phyloP scores from a whole-genome alignment of 2,113 vertebrate species.

The Odocoileus hemionus region DNA sequence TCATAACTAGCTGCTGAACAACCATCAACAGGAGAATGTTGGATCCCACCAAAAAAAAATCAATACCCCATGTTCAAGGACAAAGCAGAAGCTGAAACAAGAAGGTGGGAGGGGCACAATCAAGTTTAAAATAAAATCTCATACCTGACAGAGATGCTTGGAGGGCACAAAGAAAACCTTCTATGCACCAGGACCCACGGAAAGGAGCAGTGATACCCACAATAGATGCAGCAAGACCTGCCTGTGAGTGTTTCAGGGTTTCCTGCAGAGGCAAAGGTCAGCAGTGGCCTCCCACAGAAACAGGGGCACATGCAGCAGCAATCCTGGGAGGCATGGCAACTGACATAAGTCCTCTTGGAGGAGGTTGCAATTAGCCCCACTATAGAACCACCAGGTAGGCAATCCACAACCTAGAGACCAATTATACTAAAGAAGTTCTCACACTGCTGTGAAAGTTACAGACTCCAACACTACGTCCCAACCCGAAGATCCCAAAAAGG shows the following conservation, averaged over 20 bases:
- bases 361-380: neutral
- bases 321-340: neutral
- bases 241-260: neutral
- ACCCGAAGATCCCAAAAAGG: neutral
- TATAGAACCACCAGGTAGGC: neutral
- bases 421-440: neutral
- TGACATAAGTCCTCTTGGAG: neutral
- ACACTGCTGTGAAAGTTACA: neutral
- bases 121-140: neutral
- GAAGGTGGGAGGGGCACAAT: neutral
- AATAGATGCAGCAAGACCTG: neutral
- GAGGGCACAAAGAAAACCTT: neutral
- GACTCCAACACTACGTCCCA: neutral
- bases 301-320: neutral
- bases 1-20: neutral
- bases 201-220: neutral
- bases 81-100: neutral
- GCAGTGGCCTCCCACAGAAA: neutral
- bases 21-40: neutral
- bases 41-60: neutral
- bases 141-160: neutral
- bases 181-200: neutral
- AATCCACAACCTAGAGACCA: neutral
- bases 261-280: fast-evolving
- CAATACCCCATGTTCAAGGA: neutral